Conservation (phyloP, 2,797 vertebrate species). For the Poecile montanus region DNA sequence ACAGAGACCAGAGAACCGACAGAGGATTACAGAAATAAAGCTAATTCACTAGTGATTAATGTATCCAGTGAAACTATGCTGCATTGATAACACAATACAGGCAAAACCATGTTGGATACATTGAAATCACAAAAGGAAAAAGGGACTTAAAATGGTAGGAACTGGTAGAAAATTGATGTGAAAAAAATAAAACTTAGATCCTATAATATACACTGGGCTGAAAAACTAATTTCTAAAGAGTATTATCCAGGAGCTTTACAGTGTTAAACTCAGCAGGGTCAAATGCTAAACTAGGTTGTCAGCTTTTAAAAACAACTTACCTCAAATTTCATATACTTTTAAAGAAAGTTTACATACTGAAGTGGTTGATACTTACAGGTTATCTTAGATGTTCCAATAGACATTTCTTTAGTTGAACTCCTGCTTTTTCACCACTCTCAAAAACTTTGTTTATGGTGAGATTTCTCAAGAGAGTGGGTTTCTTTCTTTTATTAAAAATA, state of each 20-base stretch:
- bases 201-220: slow-evolving; percentile 27
- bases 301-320: slow-evolving; percentile 78
- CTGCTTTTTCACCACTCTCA: slow-evolving; percentile 52
- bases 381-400: slow-evolving; percentile 79
- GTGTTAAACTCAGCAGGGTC: slow-evolving; percentile 19
- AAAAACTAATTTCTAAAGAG: slow-evolving; percentile 54
- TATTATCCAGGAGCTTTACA: slow-evolving; percentile 18
- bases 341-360: slow-evolving; percentile 77
- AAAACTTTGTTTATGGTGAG: slow-evolving; percentile 19
- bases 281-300: slow-evolving; percentile 49
- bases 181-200: slow-evolving; percentile 35
- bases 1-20: slow-evolving; percentile 77
- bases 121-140: slow-evolving; percentile 77
- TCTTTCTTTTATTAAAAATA: neutral
- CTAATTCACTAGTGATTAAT: slow-evolving; percentile 78
- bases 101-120: slow-evolving; percentile 78
- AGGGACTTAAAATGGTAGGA: slow-evolving; percentile 73
- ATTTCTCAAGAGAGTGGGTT: slow-evolving; percentile 25
- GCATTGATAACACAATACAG: slow-evolving; percentile 67
- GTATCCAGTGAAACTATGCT: slow-evolving; percentile 76
- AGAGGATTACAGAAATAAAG: slow-evolving; percentile 78
- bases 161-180: slow-evolving; percentile 61
- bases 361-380: slow-evolving; percentile 80
- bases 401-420: slow-evolving; percentile 71
- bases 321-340: slow-evolving; percentile 79